phyloP scores from a whole-genome alignment of 2,888 invertebrate species.

The Doris montereyensis region DNA sequence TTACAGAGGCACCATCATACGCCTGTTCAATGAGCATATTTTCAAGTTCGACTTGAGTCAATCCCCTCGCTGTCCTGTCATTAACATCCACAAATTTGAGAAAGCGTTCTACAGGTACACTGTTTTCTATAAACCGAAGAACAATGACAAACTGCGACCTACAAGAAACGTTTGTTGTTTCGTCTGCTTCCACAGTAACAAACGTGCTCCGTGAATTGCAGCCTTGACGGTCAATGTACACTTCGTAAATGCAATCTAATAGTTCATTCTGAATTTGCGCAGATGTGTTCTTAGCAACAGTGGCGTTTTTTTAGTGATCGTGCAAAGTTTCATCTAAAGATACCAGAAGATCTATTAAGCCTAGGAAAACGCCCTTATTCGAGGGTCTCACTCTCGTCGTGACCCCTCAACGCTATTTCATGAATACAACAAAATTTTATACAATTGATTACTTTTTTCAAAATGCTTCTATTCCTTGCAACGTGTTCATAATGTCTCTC shows the following conservation, averaged over 20 bases:
- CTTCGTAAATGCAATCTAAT: neutral
- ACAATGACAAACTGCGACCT: neutral
- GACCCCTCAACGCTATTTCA: too few species aligned
- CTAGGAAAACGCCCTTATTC: neutral
- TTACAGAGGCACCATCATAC: neutral
- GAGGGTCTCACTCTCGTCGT: neutral
- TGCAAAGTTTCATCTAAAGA: neutral
- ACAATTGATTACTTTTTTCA: neutral
- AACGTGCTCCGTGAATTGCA: too few species aligned
- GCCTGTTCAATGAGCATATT: neutral
- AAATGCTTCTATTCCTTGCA: neutral
- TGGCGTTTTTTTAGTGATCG: neutral
- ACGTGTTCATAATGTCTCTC: neutral
- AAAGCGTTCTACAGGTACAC: neutral
- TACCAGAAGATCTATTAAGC: neutral
- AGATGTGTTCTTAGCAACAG: neutral
- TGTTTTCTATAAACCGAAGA: neutral
- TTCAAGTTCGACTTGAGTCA: neutral
- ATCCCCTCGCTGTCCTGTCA: neutral
- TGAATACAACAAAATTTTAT: neutral
- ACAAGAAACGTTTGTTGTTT: neutral
- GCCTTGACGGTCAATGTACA: neutral
- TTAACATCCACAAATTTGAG: slow-evolving; percentile 1
- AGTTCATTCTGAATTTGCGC: neutral
- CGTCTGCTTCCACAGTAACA: neutral